Conservation (phyloP, 2,113 vertebrate species). For the Anser cygnoides region DNA sequence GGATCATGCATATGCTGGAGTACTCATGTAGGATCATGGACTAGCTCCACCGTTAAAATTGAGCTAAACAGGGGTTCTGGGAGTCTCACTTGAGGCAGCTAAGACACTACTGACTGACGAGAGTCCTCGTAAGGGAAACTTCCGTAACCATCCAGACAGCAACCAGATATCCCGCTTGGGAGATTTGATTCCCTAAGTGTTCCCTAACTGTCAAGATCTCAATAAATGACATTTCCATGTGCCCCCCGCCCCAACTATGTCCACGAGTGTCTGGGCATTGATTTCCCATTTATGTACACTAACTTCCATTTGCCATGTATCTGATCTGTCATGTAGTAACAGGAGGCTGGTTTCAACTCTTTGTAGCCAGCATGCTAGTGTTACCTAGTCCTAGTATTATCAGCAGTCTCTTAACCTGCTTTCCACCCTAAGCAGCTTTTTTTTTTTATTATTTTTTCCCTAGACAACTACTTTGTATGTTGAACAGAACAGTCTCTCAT, state of each 20-base stretch:
- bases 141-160: neutral
- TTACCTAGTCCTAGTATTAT: neutral
- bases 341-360: neutral
- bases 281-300: neutral
- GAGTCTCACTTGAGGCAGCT: neutral
- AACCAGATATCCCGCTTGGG: neutral
- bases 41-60: neutral
- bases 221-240: neutral
- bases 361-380: neutral
- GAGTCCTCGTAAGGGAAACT: neutral
- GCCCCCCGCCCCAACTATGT: neutral
- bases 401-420: neutral
- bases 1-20: neutral
- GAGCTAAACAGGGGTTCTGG: neutral
- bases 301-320: neutral
- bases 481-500: neutral
- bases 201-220: neutral
- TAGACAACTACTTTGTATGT: neutral
- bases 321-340: neutral
- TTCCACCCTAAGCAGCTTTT: neutral
- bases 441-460: neutral
- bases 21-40: fast-evolving
- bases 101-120: fast-evolving
- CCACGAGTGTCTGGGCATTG: neutral
- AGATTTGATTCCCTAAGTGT: neutral